phyloP scores from a whole-genome alignment of 2,797 vertebrate genomes.

The Sebastiscus tertius region DNA sequence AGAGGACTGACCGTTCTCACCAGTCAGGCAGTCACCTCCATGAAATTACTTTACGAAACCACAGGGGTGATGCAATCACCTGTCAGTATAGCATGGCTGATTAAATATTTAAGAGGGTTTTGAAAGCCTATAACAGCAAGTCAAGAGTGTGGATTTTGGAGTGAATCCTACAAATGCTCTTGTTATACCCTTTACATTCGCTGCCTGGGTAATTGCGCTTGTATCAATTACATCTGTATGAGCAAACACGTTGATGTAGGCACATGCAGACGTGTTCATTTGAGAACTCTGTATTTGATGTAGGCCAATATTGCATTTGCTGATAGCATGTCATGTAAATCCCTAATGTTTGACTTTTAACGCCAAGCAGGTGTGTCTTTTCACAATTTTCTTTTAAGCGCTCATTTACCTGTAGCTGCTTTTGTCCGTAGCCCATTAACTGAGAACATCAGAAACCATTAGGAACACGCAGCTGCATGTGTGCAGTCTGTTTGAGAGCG shows the following conservation, averaged over 20 bases:
- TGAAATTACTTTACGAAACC: constrained; percentile 46
- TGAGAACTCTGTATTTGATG: not conserved
- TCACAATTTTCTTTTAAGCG: not conserved
- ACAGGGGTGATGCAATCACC: constrained; percentile 29
- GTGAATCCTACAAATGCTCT: not conserved
- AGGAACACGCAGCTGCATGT: not conserved
- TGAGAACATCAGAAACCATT: not conserved
- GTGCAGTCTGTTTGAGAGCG: not conserved
- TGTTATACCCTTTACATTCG: not conserved
- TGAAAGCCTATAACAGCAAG: not conserved
- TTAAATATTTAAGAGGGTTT: constrained; percentile 37
- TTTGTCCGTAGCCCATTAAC: constrained; percentile 1
- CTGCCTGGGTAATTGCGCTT: not conserved
- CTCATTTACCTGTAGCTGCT: not conserved
- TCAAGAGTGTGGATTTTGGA: not conserved
- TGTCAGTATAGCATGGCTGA: constrained; percentile 5
- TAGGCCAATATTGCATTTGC: not conserved
- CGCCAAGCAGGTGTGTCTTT: constrained; percentile 3
- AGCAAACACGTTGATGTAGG: constrained; percentile 1
- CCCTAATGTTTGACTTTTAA: not conserved
- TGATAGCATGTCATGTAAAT: not conserved
- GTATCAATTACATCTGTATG: not conserved
- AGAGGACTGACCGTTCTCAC: constrained; percentile 11
- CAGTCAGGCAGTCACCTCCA: constrained; percentile 5
- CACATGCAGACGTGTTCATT: not conserved